Percentiles rank a stretch among this genome's conserved stretches.
Evolutionary conservation across 2,113 vertebrate genomes (phyloP).

Genomic region (Acrocephalus arundinaceus): DNA sequence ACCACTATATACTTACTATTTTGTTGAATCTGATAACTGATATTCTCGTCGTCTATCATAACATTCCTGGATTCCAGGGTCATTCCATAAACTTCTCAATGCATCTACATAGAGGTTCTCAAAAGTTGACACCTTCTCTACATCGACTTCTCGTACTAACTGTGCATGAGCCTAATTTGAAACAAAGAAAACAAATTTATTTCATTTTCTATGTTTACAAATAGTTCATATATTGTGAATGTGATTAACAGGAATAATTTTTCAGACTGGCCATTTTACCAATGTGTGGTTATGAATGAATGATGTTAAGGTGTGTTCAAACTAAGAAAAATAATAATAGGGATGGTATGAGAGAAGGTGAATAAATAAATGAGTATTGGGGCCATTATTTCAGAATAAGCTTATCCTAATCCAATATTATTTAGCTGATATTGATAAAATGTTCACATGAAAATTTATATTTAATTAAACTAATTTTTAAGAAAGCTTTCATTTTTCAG

Average conservation of each 20-base stretch:
- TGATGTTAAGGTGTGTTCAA: background rate
- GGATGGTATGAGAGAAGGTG: background rate
- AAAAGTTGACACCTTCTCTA: conserved; percentile 81
- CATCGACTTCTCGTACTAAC: conserved; percentile 80
- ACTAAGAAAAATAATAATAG: conserved; percentile 1
- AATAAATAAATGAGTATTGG: background rate
- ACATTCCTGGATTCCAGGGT: conserved; percentile 90
- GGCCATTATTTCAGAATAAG: background rate
- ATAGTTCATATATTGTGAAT: background rate
- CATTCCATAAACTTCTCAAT: conserved; percentile 91
- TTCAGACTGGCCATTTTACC: background rate
- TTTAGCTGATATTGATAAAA: background rate
- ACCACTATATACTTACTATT: conserved; percentile 84
- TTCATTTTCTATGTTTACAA: background rate
- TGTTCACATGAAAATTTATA: background rate
- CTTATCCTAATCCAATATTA: background rate
- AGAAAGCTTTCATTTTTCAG: background rate
- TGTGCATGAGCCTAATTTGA: conserved; percentile 77
- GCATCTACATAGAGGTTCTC: conserved; percentile 82
- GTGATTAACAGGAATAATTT: background rate
- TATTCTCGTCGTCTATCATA: conserved; percentile 93
- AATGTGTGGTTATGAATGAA: background rate
- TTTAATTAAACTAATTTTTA: background rate
- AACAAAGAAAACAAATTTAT: conserved; percentile 23
- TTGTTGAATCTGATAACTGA: conserved; percentile 92